Evolutionary conservation across 2,888 invertebrate species (phyloP).

Genomic region (Cryptus armator): DNA sequence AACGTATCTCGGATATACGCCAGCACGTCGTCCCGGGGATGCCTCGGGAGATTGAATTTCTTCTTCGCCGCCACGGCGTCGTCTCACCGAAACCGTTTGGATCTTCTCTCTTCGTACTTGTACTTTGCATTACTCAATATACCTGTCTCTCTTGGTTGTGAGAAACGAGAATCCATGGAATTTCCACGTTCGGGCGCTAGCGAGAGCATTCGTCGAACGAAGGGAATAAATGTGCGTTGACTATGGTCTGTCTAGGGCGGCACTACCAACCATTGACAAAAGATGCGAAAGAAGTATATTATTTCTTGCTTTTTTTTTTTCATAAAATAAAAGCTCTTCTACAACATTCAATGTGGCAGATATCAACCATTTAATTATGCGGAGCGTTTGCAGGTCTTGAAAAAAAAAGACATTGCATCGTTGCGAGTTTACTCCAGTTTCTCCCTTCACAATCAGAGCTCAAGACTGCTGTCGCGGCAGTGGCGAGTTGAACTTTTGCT

Average conservation of each 20-base stretch:
- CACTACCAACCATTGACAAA: not conserved
- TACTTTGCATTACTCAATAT: constrained; percentile 42
- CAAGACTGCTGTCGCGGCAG: constrained; percentile 5
- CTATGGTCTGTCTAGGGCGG: not conserved
- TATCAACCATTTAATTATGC: constrained; percentile 58
- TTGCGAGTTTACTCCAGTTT: constrained; percentile 16
- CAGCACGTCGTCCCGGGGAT: constrained; percentile 55
- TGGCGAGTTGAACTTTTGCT: constrained; percentile 11
- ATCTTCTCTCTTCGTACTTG: constrained; percentile 44
- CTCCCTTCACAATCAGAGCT: constrained; percentile 35
- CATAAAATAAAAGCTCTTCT: not conserved
- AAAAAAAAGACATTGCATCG: constrained; percentile 22
- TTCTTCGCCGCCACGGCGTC: constrained; percentile 45
- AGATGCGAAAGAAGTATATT: not conserved
- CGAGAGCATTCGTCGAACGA: not conserved
- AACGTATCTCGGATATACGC: constrained; percentile 59
- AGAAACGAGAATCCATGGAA: constrained; percentile 24
- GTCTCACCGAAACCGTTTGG: constrained; percentile 38
- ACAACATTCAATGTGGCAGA: constrained; percentile 43
- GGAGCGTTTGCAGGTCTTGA: not conserved
- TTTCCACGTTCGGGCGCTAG: not conserved
- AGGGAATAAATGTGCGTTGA: constrained; percentile 17
- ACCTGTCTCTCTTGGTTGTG: constrained; percentile 20
- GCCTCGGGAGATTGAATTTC: constrained; percentile 69
- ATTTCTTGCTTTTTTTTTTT: too few species aligned